Conservation (phyloP, 2,113 vertebrate genomes). For the Sander vitreus region DNA sequence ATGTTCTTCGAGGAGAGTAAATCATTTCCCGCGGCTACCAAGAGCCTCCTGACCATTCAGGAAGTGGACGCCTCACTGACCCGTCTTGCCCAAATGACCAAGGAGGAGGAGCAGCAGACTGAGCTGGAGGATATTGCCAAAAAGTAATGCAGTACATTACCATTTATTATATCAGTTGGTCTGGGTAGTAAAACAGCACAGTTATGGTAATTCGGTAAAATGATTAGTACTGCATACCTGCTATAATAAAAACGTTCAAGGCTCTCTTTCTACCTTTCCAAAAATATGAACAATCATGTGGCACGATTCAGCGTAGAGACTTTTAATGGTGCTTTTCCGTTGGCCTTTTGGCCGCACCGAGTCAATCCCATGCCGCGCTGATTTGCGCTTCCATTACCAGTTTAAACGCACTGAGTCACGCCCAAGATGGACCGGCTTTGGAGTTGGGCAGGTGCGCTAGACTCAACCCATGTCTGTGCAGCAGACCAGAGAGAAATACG, state of each 20-base stretch:
- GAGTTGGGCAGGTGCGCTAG: too few relatives aligned
- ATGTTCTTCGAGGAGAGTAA: conserved; percentile 96
- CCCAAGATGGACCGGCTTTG: too few relatives aligned
- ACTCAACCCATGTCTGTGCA: too few relatives aligned
- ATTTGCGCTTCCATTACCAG: too few relatives aligned
- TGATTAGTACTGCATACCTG: background rate
- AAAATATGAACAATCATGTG: too few relatives aligned
- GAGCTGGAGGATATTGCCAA: conserved; percentile 90
- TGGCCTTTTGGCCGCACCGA: too few relatives aligned
- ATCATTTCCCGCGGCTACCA: conserved; percentile 91
- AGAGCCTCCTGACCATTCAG: conserved; percentile 95
- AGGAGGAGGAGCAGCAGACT: conserved; percentile 96
- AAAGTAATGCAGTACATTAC: conserved; percentile 81
- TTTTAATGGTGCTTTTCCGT: too few relatives aligned
- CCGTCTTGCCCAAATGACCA: conserved; percentile 92
- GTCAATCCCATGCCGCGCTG: too few relatives aligned
- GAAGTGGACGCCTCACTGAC: conserved; percentile 93
- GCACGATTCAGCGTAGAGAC: too few relatives aligned
- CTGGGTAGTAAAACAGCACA: background rate
- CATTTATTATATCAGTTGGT: background rate
- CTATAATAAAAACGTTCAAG: background rate
- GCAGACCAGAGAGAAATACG: too few relatives aligned
- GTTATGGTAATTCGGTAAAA: background rate
- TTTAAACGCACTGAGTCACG: too few relatives aligned
- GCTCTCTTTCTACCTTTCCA: too few relatives aligned